Evolutionary conservation across 1,140 invertebrate genomes (phyloP).

Genomic region (Meteorus sp.): DNA sequence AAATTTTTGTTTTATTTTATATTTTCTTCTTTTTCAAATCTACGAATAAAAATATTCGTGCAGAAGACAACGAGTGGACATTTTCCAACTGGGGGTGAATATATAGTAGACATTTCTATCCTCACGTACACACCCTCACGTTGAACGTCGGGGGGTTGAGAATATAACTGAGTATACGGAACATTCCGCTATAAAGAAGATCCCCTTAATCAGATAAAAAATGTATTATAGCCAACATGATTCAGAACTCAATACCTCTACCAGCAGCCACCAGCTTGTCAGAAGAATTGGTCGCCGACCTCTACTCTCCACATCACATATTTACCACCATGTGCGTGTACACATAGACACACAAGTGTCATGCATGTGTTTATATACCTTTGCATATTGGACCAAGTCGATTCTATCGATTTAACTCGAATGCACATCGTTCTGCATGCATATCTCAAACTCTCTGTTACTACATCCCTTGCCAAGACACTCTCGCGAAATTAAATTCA

Average conservation of each 20-base stretch:
- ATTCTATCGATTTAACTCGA: conserved; percentile 21
- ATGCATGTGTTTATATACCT: neutral
- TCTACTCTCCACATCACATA: conserved; percentile 5
- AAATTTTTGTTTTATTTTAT: no score
- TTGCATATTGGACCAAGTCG: neutral
- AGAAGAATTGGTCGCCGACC: neutral
- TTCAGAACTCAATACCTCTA: conserved; percentile 58
- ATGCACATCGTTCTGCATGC: conserved; percentile 41
- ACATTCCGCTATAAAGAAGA: conserved; percentile 56
- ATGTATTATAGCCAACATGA: conserved; percentile 60
- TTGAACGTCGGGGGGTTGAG: neutral
- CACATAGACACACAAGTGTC: neutral
- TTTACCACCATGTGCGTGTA: neutral
- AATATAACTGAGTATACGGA: conserved; percentile 32
- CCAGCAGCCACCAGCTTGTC: conserved; percentile 31
- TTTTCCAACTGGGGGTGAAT: conserved; percentile 6
- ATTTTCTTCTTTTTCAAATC: neutral
- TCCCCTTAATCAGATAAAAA: conserved; percentile 61
- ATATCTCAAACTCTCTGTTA: no score
- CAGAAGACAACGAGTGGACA: neutral
- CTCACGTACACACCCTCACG: conserved; percentile 10
- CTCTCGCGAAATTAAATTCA: conserved; percentile 45
- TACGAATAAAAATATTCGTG: neutral
- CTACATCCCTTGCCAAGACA: conserved; percentile 38
- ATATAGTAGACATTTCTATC: conserved; percentile 1